Evolutionary conservation across 2,888 invertebrate genomes (phyloP).

Genomic region (Platynereis dumerilii): DNA sequence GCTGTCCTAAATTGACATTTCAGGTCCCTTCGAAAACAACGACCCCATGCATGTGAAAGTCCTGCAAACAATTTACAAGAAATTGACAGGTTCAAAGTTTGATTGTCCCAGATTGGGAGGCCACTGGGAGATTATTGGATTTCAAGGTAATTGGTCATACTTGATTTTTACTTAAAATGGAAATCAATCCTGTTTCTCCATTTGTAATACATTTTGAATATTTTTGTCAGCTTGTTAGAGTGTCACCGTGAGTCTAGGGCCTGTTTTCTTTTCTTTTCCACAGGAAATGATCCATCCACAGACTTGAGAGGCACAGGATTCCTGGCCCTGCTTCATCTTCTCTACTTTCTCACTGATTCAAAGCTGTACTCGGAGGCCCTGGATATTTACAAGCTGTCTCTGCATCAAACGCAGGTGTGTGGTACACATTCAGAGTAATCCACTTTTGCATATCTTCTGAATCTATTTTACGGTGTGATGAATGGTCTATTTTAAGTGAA

Average conservation of each 20-base stretch:
- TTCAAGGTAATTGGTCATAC: conserved; percentile 62
- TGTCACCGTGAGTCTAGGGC: not conserved
- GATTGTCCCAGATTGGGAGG: conserved; percentile 65
- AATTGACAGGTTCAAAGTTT: conserved; percentile 63
- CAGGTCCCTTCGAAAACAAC: conserved; percentile 63
- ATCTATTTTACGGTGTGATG: not conserved
- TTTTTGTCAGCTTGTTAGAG: not conserved
- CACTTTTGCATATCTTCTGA: not conserved
- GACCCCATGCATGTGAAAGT: conserved; percentile 63
- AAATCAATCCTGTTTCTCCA: too few species aligned
- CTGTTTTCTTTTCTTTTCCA: conserved; percentile 14
- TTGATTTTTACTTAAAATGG: too few species aligned
- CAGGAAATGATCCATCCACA: conserved; percentile 67
- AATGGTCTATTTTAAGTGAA: too few species aligned
- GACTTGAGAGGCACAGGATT: conserved; percentile 68
- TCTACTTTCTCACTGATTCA: conserved; percentile 63
- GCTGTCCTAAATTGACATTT: not conserved
- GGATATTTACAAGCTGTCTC: conserved; percentile 65
- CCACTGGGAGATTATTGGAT: conserved; percentile 69
- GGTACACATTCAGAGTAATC: not conserved
- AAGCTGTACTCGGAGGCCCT: conserved; percentile 56
- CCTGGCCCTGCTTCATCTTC: conserved; percentile 65
- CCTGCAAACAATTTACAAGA: conserved; percentile 65
- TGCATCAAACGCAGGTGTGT: conserved; percentile 62
- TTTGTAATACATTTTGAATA: not conserved